Evolutionary conservation across 2,888 invertebrate species (phyloP).

Genomic region (Spodoptera littoralis): DNA sequence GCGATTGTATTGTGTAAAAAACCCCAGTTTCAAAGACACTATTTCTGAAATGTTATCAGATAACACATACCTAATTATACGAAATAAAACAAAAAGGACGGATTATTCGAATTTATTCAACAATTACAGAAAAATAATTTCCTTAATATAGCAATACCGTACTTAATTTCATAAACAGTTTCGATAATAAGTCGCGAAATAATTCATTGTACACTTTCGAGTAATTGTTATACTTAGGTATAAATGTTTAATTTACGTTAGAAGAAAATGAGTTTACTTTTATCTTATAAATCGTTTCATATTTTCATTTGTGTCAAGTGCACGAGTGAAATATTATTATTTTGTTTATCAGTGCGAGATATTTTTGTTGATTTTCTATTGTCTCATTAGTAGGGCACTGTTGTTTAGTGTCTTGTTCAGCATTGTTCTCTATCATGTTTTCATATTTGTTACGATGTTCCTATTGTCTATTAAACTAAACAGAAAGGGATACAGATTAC

Average conservation of each 20-base stretch:
- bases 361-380: conserved; percentile 12
- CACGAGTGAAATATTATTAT: neutral
- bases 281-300: no score
- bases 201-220: no score
- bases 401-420: conserved; percentile 1
- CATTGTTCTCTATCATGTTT: conserved; percentile 21
- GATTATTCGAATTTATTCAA: conserved; percentile 5
- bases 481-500: neutral
- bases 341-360: neutral
- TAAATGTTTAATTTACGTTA: no score
- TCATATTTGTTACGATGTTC: conserved; percentile 12
- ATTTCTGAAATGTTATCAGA: neutral
- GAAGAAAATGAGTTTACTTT: no score
- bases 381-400: neutral
- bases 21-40: neutral
- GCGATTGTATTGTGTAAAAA: neutral
- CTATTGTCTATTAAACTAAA: conserved; percentile 13
- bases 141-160: no score
- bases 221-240: no score
- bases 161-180: neutral
- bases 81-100: conserved; percentile 1
- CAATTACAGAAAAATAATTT: no score
- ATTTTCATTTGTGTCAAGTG: neutral
- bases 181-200: neutral
- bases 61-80: neutral